Evolutionary conservation across 2,113 vertebrate species (phyloP), one percentile per base, ranked within the genome.

Genomic region (Sapajus apella): DNA sequence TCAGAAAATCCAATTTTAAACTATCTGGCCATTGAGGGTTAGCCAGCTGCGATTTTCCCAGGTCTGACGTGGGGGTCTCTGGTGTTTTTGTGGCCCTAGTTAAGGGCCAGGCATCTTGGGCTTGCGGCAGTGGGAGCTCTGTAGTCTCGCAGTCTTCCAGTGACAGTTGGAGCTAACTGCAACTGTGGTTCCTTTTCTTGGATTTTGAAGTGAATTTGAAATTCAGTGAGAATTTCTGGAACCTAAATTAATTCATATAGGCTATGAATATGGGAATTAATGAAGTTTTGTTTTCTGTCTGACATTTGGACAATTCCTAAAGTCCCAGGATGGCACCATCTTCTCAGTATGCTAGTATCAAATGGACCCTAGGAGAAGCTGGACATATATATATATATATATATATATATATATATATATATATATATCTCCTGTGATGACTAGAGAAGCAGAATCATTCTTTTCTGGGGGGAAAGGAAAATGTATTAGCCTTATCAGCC

Each of bases 1-100:
- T 70, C 55, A 95, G 58, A 61, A 90, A 95, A 77, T 72, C 66
- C 79, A 72, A 90, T 96, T 96, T 96, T 96, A 86, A 76, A 73
- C 17, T 45, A 35, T 23, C n/a, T 94, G 90, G 43, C 37, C 43
- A 37, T 43, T 55, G 4, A 45, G 17, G 58, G 16, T 92, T 82
- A 86, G n/a, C 32, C 68, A 68, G 40, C 61, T 84, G 40, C 50
- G 82, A 45, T 82, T 85, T 87, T 82, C 66, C 87, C 64, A 11
- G 25, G n/a, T 89, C 45, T 56, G 89, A 87, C n/a, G n/a, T 58
- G 30, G 66, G 37, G 58, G n/a, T 88, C 27, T 79, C 40, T 27
- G 73, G 21, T 50, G 75, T 30, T 94, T 79, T 87, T 16, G 47
- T 45, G 3, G 52, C n/a, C 13, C 68, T 52, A 11, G 5, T 35